Conservation (phyloP, 2,888 invertebrate genomes). For the Coelinius sp. region DNA sequence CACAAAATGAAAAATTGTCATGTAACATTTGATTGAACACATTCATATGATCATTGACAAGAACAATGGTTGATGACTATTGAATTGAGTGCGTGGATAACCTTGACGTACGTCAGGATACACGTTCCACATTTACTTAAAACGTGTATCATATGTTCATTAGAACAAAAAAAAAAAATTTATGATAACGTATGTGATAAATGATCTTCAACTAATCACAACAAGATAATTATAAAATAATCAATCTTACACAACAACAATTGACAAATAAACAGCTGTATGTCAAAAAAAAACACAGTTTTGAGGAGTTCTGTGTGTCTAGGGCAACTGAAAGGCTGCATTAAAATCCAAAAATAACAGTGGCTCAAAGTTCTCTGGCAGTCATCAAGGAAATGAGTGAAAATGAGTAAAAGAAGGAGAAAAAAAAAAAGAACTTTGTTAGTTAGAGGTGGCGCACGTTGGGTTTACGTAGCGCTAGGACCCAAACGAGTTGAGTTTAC, state of each 20-base stretch:
- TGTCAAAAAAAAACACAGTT: background rate
- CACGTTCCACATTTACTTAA: background rate
- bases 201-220: too few species aligned
- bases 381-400: slow-evolving; percentile 19
- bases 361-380: slow-evolving; percentile 13
- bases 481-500: background rate
- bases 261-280: background rate
- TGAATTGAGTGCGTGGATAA: slow-evolving; percentile 30
- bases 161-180: background rate
- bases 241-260: background rate
- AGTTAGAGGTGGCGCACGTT: slow-evolving; percentile 36
- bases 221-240: background rate
- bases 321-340: background rate
- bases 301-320: too few species aligned
- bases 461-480: slow-evolving; percentile 24
- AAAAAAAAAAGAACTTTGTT: background rate
- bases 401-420: background rate
- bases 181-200: too few species aligned
- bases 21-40: slow-evolving; percentile 35
- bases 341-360: slow-evolving; percentile 46
- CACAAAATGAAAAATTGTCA: slow-evolving; percentile 22
- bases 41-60: slow-evolving; percentile 31
- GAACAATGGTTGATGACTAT: slow-evolving; percentile 12
- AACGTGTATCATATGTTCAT: background rate
- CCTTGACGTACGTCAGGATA: slow-evolving; percentile 31